Evolutionary conservation across 1,140 invertebrate species (phyloP).

Genomic region (Liolophura sinensis): DNA sequence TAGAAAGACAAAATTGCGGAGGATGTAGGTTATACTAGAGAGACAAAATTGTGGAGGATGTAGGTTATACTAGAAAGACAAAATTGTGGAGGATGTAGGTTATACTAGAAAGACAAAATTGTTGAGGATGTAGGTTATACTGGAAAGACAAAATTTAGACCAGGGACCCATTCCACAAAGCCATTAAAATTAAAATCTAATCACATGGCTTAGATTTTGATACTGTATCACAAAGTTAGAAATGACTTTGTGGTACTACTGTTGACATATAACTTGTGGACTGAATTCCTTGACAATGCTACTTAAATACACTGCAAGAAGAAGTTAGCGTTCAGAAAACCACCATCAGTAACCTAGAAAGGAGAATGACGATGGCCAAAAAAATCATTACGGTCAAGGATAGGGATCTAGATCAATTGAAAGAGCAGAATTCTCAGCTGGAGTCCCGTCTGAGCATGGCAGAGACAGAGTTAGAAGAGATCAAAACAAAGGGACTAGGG

Average conservation of each 20-base stretch:
- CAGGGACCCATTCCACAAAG: conserved; percentile 10
- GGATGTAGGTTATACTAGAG: no score
- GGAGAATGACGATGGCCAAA: conserved; percentile 30
- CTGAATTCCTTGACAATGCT: conserved; percentile 11
- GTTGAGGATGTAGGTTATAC: no score
- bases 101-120: no score
- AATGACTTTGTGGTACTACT: no score
- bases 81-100: no score
- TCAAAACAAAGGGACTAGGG: conserved; percentile 31
- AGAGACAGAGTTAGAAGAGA: conserved; percentile 31
- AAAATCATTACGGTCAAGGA: conserved; percentile 35
- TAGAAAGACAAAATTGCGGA: no score
- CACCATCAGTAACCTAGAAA: conserved; percentile 32
- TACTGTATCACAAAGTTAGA: no score
- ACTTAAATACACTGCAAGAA: conserved; percentile 21
- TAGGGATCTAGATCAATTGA: conserved; percentile 31
- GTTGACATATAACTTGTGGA: no score
- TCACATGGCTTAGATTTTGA: no score
- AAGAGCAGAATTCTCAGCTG: conserved; percentile 25
- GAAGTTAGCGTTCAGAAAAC: conserved; percentile 19
- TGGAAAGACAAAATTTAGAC: no score
- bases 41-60: no score
- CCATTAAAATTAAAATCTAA: background rate
- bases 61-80: no score
- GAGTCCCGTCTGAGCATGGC: conserved; percentile 24